phyloP scores from a whole-genome alignment of 1,140 invertebrate genomes.

The Amyelois transitella region DNA sequence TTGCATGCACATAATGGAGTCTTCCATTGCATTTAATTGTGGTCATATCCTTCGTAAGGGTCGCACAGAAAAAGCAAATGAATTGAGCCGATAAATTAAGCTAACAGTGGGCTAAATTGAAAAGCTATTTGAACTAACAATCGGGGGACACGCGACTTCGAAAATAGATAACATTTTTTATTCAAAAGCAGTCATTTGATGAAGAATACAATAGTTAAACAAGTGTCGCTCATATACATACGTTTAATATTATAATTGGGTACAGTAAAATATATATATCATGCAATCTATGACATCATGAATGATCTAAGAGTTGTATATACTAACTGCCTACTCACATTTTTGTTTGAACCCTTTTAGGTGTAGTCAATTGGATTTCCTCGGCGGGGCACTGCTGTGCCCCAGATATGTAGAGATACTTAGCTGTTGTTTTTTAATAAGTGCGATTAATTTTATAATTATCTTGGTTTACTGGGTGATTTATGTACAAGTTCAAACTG shows the following conservation, averaged over 20 bases:
- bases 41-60: neutral
- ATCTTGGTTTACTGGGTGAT: no score
- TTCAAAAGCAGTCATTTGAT: neutral
- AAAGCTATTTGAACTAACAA: neutral
- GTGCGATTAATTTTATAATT: no score
- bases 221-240: no score
- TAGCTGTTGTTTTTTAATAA: no score
- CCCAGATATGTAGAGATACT: no score
- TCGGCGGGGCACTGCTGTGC: no score
- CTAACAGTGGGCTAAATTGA: neutral
- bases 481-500: no score
- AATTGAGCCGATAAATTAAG: neutral
- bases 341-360: no score
- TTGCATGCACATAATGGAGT: neutral
- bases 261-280: no score
- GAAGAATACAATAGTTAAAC: no score
- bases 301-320: neutral
- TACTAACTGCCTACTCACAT: no score
- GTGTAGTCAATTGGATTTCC: no score
- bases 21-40: neutral
- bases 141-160: neutral
- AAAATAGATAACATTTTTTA: neutral
- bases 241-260: neutral
- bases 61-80: neutral
- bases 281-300: neutral